A percentile compares a stretch with the other conserved stretches of the same genome.
phyloP scores from a whole-genome alignment of 2,888 invertebrate species.

The Pollenia amentaria region DNA sequence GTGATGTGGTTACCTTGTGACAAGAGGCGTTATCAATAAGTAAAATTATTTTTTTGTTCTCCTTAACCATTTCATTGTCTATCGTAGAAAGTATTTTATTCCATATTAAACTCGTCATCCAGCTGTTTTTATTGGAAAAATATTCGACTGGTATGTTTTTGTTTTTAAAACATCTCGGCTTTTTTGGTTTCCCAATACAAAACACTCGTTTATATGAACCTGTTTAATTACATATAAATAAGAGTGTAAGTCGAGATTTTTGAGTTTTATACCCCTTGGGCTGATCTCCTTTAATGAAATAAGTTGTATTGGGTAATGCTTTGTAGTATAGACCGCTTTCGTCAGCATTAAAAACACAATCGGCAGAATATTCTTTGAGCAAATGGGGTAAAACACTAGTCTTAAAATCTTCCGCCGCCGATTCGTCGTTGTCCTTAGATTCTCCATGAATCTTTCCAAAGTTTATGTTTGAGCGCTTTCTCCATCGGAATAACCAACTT shows the following conservation, averaged over 20 bases:
- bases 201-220: conserved; percentile 46
- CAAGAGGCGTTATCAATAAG: conserved; percentile 4
- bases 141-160: conserved; percentile 49
- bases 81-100: conserved; percentile 42
- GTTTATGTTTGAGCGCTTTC: too few species aligned
- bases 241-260: conserved; percentile 8
- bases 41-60: conserved; percentile 23
- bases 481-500: too few species aligned
- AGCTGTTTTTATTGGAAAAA: too few species aligned
- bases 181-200: conserved; percentile 41
- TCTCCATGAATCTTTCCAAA: too few species aligned
- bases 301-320: too few species aligned
- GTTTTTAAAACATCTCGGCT: conserved; percentile 24
- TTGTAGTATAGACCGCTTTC: too few species aligned
- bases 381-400: too few species aligned
- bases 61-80: conserved; percentile 31
- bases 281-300: conserved; percentile 37
- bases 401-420: too few species aligned
- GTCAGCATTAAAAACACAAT: too few species aligned
- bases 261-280: conserved; percentile 37
- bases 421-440: too few species aligned
- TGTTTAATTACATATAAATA: conserved; percentile 10
- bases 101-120: conserved; percentile 8
- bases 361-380: too few species aligned
- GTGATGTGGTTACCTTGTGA: not conserved